Percentiles rank a stretch among this genome's conserved stretches.
These are phyloP conservation scores for Lamprotornis superbus DNA, from an alignment of 2,113 vertebrate genomes.

Conservation along the genomic window DNA sequence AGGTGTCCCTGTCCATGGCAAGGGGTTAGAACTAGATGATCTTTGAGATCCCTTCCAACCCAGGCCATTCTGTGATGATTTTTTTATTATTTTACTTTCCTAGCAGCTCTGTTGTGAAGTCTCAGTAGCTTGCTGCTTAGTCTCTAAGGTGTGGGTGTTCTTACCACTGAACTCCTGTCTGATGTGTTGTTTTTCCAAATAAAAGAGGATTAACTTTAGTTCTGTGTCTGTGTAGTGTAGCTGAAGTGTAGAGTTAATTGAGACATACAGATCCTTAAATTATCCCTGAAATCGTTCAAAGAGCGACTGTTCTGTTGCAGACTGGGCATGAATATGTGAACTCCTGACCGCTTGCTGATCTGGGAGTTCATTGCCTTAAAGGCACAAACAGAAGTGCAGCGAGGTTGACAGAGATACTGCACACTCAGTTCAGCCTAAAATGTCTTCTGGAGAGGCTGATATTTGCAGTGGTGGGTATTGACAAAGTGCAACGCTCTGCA, in stretches of 20 bases:
- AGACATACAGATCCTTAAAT: conserved; percentile 37
- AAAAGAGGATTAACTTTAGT: conserved; percentile 4
- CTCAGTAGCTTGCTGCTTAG: neutral
- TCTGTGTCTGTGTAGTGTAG: neutral
- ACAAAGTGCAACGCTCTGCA: neutral
- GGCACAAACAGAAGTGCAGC: neutral
- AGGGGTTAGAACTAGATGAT: neutral
- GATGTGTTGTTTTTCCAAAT: neutral
- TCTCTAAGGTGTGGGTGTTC: conserved; percentile 14
- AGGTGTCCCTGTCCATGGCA: neutral
- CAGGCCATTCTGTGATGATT: neutral
- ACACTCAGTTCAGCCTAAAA: neutral
- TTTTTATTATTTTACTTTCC: neutral
- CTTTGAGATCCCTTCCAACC: neutral
- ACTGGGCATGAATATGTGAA: conserved; percentile 7
- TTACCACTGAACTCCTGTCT: neutral
- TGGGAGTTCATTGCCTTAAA: conserved; percentile 17
- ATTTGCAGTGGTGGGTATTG: neutral
- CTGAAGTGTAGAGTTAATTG: conserved; percentile 44
- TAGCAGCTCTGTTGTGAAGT: neutral
- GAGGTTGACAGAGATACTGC: neutral
- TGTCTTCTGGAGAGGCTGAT: neutral
- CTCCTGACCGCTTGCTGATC: neutral
- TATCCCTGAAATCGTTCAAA: conserved; percentile 34
- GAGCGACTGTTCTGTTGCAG: neutral